phyloP scores from a whole-genome alignment of 30 jellyfish, hydroid and myxozoan species.

The Pelagia noctiluca region DNA sequence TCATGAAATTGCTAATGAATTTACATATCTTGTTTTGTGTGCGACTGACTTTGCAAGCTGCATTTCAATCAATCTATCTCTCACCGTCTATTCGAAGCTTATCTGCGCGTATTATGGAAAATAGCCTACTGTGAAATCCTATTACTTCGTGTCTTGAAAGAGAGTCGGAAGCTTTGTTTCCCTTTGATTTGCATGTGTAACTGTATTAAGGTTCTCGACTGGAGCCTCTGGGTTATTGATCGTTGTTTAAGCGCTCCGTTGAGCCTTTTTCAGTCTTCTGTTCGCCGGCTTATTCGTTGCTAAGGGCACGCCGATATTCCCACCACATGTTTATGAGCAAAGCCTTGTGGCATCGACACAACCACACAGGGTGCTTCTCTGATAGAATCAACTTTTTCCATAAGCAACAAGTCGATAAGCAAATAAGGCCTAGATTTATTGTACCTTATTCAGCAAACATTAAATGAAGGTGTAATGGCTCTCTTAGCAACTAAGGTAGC shows the following conservation, averaged over 20 bases:
- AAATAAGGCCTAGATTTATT: no score
- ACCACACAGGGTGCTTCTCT: no score
- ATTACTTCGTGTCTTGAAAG: slow-evolving; percentile 30
- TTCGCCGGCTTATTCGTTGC: no score
- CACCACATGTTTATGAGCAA: not conserved
- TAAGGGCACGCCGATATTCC: not conserved
- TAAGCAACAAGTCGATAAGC: no score
- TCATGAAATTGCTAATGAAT: no score
- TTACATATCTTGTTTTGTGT: slow-evolving; percentile 17
- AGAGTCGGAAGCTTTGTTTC: slow-evolving; percentile 43
- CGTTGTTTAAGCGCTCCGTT: slow-evolving; percentile 24
- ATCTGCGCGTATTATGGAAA: slow-evolving; percentile 46
- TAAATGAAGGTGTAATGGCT: no score
- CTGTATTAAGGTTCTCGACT: slow-evolving; percentile 56
- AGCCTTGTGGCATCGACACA: no score
- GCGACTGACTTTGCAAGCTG: slow-evolving; percentile 50
- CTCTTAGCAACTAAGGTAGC: no score
- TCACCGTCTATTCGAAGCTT: slow-evolving; percentile 14
- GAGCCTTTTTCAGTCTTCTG: no score
- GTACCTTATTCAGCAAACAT: no score
- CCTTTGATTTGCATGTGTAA: slow-evolving; percentile 44
- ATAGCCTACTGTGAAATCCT: slow-evolving; percentile 64
- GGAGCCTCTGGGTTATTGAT: slow-evolving; percentile 62
- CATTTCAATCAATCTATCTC: slow-evolving; percentile 34
- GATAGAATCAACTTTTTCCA: no score